Base-by-base conservation (phyloP, 2,888 invertebrate genomes). In the Idaea aversata region DNA sequence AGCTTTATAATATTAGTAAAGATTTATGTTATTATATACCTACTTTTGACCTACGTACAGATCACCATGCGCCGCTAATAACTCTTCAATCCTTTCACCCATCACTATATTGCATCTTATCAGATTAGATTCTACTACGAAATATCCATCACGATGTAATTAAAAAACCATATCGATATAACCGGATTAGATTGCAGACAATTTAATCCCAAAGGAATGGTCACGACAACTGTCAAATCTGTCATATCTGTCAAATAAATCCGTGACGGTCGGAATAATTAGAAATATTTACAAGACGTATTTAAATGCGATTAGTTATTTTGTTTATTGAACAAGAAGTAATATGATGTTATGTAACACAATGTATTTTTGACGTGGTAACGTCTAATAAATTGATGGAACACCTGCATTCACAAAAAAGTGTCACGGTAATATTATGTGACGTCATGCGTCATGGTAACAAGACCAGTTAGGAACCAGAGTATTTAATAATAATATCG, bases 141-240 rank as follows among this genome's bases (percentile, higher is more conserved):
- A 47, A 47, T 47, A 47, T 47, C 5, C 47, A 13, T 47, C 47
- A 47, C 5, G 47, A 47, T 47, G 7, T 68, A 71, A 71, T 71
- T 68, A 71, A 69, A 70, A 73, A 59, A 69, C 67, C 73, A 70
- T 83, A 88, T 88, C 87, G 82, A 82, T 85, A 82, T 90, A 90
- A 90, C 82, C 79, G 79, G 78, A 86, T 90, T 88, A 87, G 75
- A 75, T 78, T 13, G 81, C 90, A 86, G 81, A 81, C 83, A 85
- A 89, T 90, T 89, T 89, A 87, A 88, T 88, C 82, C 78, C 75
- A 81, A 82, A 76, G 81, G 82, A 79, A 79, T 76, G 72, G 83
- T 82, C 85, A 81, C 78, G 81, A 79, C 83, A 81, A 67, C 80
- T 87, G 91, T 88, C 91, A 73, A 47, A 47, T 47, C 4, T 47